These are phyloP conservation scores for Apodemia hepburni DNA, from an alignment of 2,888 invertebrate species.

Conservation along the genomic window DNA sequence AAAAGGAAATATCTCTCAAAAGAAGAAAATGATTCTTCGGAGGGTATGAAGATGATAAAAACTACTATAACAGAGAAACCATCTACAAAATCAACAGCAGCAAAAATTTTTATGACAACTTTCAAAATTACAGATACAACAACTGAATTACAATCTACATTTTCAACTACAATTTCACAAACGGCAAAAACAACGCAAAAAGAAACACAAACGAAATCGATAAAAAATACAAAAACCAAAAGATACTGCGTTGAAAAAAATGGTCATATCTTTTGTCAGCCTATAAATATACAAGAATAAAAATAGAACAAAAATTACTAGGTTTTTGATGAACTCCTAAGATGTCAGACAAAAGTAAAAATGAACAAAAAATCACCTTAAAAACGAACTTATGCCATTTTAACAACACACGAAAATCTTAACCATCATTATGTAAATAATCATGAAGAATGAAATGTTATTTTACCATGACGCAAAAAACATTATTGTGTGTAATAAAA, in stretches of 20 bases:
- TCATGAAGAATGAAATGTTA: no score
- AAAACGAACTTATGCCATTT: no score
- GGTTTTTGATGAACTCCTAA: background rate
- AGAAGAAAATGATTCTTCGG: background rate
- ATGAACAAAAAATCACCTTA: no score
- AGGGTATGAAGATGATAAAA: background rate
- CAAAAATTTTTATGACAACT: background rate
- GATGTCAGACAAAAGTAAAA: no score
- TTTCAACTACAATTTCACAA: background rate
- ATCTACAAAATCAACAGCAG: background rate
- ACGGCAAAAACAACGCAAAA: background rate
- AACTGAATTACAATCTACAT: background rate
- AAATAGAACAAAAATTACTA: background rate
- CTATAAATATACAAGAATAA: constrained; percentile 17
- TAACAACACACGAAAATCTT: no score
- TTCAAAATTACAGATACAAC: background rate
- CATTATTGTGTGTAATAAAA: no score
- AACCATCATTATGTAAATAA: no score
- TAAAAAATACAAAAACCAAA: constrained; percentile 16
- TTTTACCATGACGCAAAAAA: no score
- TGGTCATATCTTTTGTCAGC: constrained; percentile 47
- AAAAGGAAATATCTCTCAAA: background rate
- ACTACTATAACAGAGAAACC: background rate
- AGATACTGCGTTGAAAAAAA: constrained; percentile 45
- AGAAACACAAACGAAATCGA: background rate